Conservation (phyloP, 2,888 invertebrate genomes). For the Lasioglossum oenotherae region DNA sequence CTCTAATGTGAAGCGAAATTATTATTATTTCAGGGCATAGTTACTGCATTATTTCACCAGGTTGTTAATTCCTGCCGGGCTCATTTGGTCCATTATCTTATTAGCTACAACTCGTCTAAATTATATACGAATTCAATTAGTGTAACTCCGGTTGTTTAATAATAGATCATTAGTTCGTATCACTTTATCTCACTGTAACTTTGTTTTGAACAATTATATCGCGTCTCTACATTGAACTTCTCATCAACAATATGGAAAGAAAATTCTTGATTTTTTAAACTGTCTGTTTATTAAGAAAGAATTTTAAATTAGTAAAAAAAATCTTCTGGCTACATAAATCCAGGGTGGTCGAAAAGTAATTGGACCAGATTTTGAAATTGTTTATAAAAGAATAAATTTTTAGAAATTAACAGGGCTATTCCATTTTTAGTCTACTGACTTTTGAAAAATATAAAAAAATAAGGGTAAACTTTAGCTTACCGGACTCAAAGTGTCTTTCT, state of each 20-base stretch:
- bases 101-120: neutral
- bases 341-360: too few relatives aligned
- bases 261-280: neutral
- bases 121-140: neutral
- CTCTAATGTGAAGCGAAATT: neutral
- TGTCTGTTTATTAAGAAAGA: too few relatives aligned
- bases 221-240: too few relatives aligned
- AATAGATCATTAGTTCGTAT: neutral
- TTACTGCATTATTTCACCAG: neutral
- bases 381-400: too few relatives aligned
- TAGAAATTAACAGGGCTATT: too few relatives aligned
- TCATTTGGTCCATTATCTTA: neutral
- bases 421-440: too few relatives aligned
- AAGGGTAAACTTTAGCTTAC: too few relatives aligned
- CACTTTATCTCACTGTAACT: neutral
- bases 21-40: neutral
- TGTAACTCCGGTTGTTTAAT: neutral
- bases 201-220: neutral
- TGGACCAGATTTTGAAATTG: neutral
- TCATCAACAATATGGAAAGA: neutral
- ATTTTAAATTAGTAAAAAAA: too few relatives aligned
- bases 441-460: too few relatives aligned
- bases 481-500: too few relatives aligned
- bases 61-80: neutral
- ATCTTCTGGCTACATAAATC: neutral